Evolutionary conservation across 2,113 vertebrate genomes (phyloP).

Genomic region (Ciconia boyciana): DNA sequence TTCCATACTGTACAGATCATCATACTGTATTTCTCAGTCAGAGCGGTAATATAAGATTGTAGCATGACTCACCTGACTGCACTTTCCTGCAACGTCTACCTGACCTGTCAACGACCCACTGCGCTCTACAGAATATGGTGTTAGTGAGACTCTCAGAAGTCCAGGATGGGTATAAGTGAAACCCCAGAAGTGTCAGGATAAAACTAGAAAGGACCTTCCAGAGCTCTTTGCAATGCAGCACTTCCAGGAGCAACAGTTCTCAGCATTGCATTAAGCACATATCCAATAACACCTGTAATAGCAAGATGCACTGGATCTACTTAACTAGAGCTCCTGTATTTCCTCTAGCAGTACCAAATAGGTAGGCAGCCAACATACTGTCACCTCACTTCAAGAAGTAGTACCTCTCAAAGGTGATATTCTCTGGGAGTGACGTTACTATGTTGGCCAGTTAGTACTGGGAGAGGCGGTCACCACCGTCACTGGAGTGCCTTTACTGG

Average conservation of each 20-base stretch:
- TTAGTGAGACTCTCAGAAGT: background rate
- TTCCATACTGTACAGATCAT: slow-evolving; percentile 62
- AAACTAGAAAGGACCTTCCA: slow-evolving; percentile 3
- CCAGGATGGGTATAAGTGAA: background rate
- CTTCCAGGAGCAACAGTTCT: background rate
- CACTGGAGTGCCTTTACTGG: slow-evolving; percentile 61
- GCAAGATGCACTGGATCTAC: background rate
- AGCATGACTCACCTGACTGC: background rate
- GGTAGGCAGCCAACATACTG: slow-evolving; percentile 56
- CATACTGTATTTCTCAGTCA: slow-evolving; percentile 54
- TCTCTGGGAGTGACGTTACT: slow-evolving; percentile 59
- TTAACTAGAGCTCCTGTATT: slow-evolving; percentile 17
- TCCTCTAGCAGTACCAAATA: background rate
- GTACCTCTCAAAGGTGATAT: slow-evolving; percentile 46
- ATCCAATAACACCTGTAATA: background rate
- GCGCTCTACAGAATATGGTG: background rate
- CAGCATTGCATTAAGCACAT: background rate
- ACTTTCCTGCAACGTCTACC: background rate
- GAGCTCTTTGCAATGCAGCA: slow-evolving; percentile 12
- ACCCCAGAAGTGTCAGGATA: background rate
- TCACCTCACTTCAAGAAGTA: slow-evolving; percentile 64
- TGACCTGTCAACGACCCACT: background rate
- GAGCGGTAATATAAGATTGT: background rate
- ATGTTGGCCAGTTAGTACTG: slow-evolving; percentile 55
- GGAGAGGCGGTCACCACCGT: slow-evolving; percentile 29